Evolutionary conservation across 2,888 invertebrate genomes (phyloP).

Genomic region (Zonitis immaculata): DNA sequence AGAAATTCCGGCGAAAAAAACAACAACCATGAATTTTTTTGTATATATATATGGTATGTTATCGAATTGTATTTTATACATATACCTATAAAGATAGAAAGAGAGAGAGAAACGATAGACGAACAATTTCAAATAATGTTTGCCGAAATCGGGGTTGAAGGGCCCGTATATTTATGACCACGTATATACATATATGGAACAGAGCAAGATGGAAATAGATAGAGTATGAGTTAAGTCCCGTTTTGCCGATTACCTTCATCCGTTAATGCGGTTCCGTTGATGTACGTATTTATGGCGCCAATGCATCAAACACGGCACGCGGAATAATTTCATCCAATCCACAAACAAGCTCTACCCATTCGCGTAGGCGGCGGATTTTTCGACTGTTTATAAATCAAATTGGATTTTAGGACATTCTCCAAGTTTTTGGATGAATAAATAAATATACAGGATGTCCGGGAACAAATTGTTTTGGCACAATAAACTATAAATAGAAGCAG

Average conservation of each 20-base stretch:
- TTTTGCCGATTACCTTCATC: slow-evolving; percentile 39
- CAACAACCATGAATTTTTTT: background rate
- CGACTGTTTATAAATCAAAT: slow-evolving; percentile 47
- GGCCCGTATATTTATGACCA: background rate
- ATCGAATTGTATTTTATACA: too few species aligned
- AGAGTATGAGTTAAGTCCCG: background rate
- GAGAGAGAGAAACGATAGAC: background rate
- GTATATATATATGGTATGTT: background rate
- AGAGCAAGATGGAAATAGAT: background rate
- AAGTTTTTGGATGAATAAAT: too few species aligned
- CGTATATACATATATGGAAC: background rate
- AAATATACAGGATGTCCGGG: too few species aligned
- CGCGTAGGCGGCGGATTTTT: slow-evolving; percentile 36
- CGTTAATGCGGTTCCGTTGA: slow-evolving; percentile 40
- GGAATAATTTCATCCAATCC: slow-evolving; percentile 45
- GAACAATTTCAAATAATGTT: slow-evolving; percentile 25
- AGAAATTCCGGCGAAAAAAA: too few species aligned
- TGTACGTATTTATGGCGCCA: slow-evolving; percentile 47
- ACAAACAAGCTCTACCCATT: slow-evolving; percentile 40
- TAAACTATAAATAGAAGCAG: too few species aligned
- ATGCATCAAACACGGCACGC: slow-evolving; percentile 44
- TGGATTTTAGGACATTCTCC: slow-evolving; percentile 37
- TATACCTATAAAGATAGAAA: too few species aligned
- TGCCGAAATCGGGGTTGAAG: slow-evolving; percentile 31
- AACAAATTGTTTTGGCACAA: too few species aligned